phyloP scores from a whole-genome alignment of 2,113 vertebrate species.

The Bostrychus sinensis region DNA sequence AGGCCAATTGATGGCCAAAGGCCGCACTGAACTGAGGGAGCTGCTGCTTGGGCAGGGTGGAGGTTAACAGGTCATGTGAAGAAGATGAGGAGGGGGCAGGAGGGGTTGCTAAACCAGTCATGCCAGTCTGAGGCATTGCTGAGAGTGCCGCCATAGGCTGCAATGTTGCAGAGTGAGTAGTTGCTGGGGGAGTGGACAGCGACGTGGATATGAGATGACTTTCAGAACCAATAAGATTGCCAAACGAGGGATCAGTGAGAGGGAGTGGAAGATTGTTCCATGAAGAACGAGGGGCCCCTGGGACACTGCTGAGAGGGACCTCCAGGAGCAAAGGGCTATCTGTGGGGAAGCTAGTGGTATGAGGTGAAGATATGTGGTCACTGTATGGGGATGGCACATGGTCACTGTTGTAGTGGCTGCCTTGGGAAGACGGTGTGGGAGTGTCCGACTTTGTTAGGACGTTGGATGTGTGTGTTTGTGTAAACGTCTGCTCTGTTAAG shows the following conservation, averaged over 20 bases:
- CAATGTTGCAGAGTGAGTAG: slow-evolving; percentile 90
- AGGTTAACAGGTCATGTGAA: slow-evolving; percentile 85
- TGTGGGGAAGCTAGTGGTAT: slow-evolving; percentile 87
- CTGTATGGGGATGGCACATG: slow-evolving; percentile 95
- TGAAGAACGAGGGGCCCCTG: slow-evolving; percentile 87
- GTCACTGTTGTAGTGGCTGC: slow-evolving; percentile 97
- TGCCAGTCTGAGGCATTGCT: slow-evolving; percentile 89
- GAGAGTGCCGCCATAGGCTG: slow-evolving; percentile 95
- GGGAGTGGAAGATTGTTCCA: slow-evolving; percentile 92
- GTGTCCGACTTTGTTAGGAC: slow-evolving; percentile 90
- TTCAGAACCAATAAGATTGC: slow-evolving; percentile 91
- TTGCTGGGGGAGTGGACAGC: slow-evolving; percentile 94
- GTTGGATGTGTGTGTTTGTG: slow-evolving; percentile 87
- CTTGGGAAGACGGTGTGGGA: slow-evolving; percentile 87
- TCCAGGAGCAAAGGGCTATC: slow-evolving; percentile 94
- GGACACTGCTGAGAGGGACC: slow-evolving; percentile 89
- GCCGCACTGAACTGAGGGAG: slow-evolving; percentile 99
- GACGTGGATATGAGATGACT: slow-evolving; percentile 96
- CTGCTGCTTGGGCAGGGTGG: slow-evolving; percentile 92
- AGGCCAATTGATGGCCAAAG: slow-evolving; percentile 97
- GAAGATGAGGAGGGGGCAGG: slow-evolving; percentile 75
- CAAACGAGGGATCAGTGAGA: slow-evolving; percentile 91
- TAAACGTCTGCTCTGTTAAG: slow-evolving; percentile 90
- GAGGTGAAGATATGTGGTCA: slow-evolving; percentile 94
- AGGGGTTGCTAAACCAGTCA: slow-evolving; percentile 80